Base-by-base conservation (phyloP, 2,888 invertebrate genomes). In the Cantharis rustica region DNA sequence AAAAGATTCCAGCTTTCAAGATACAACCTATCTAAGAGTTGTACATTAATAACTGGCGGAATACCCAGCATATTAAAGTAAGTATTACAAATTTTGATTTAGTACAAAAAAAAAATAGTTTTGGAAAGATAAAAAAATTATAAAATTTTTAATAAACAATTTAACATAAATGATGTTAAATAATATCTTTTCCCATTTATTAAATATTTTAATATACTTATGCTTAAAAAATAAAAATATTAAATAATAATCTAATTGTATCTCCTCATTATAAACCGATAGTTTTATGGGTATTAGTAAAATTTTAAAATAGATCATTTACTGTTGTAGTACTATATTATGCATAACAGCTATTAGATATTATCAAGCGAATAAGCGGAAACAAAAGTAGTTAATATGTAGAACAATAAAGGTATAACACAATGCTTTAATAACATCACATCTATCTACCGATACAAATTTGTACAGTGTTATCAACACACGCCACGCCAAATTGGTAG, bases 381-480 rank as follows among this genome's bases (percentile, higher is more conserved):
- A 64, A 66, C 64, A 66, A 66, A 66, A 66, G 64, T 66, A 23
- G 17, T 66, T 17, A 23, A 20, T 66, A 66, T 66, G 20, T 66
- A 66, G 20, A 16, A 66, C 64, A 66, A 66, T 66, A 66, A 20
- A 66, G 64, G 17, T 23, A 66, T 66, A 66, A 66, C 47, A 47
- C 47, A 47, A 47, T 47, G 47, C 64, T 66, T 66, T 66, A 66
- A 66, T 66, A 66, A 66, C 64, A 66, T 20, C 23, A 66, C 23
- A 17, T 23, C 64, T 66, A 23, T 66, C 64, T 66, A 23, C 64
- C 64, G 64, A 66, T 66, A 66, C 64, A 66, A 66, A 66, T 66
- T 66, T 66, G 64, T 20, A 66, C 64, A 66, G 64, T 23, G 64
- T 66, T 66, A 66, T 66, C 64, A 66, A 20, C 64, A 66, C 47